Evolutionary conservation across 2,888 invertebrate genomes (phyloP), one percentile per base, ranked within the genome.

Genomic region (Leucozona laternaria): DNA sequence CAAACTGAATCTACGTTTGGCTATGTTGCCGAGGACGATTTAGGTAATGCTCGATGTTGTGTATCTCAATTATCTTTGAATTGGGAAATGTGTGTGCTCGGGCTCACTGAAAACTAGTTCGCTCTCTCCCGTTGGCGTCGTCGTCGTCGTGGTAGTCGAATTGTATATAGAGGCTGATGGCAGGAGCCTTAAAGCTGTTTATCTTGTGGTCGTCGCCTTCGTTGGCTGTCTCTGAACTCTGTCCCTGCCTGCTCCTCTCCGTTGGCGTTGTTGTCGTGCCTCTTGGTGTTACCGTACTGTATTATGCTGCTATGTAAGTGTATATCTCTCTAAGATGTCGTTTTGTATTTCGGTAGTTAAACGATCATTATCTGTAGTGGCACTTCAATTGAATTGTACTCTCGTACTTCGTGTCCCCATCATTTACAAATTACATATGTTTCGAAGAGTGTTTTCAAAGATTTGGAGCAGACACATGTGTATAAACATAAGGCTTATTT

Each of bases 311-410:
- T 25, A 22, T 8, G 0, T 6, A 17, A 15, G 11, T 37, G 2
- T 37, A 20, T 58, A 11, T 15, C 20, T 13, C 34, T 37, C 20
- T n/a, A 43, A n/a, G 50, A 82, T 53, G 77, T 78, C 77, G 79
- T 70, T 83, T 62, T 80, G 77, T 72, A 80, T 81, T 86, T 86
- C 73, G 48, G 81, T 78, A 64, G 85, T 81, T 78, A 77, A 85
- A 73, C 77, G 85, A 85, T 85, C 85, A 77, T 85, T 80, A 85
- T 80, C 80, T 80, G 81, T 77, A 76, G 81, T 81, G 81, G 81
- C 81, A 81, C 85, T 86, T 78, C 81, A 86, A 86, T 86, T 86
- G 85, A 81, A 81, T 79, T 72, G 75, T 76, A 85, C 80, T 86
- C 50, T 79, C 68, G 75, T 76, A 85, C 80, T 86, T 57, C 81